Evolutionary conservation across 2,888 invertebrate genomes (phyloP).

Genomic region (Melanophora roralis): DNA sequence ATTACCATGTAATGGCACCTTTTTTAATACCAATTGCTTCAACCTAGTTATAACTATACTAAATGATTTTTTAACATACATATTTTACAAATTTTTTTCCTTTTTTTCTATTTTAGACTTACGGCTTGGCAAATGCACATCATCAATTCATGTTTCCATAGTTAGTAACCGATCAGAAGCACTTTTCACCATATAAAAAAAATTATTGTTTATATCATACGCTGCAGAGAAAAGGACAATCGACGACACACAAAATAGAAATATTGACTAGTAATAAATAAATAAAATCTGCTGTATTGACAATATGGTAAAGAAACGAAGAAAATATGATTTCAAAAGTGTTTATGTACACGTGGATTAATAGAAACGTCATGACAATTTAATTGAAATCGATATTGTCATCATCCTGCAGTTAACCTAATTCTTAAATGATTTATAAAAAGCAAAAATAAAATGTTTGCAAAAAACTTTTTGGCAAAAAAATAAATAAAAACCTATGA

Average conservation of each 20-base stretch:
- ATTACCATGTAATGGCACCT: too few species aligned
- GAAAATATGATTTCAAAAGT: background rate
- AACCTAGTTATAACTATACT: too few species aligned
- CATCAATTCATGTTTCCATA: conserved; percentile 30
- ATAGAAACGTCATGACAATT: background rate
- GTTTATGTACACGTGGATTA: background rate
- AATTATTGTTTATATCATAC: background rate
- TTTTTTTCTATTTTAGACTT: conserved; percentile 6
- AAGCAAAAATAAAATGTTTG: conserved; percentile 23
- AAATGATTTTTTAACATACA: too few species aligned
- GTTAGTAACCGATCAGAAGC: conserved; percentile 39
- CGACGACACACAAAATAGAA: conserved; percentile 8
- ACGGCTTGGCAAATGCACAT: conserved; percentile 53
- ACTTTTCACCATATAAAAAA: background rate
- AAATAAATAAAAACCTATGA: too few species aligned
- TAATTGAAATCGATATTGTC: conserved; percentile 19
- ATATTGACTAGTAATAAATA: conserved; percentile 53
- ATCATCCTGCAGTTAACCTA: background rate
- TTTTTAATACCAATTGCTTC: conserved; percentile 51
- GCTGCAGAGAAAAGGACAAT: background rate
- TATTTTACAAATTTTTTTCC: conserved; percentile 6
- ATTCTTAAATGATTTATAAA: background rate
- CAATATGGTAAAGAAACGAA: conserved; percentile 4
- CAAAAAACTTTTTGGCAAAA: too few species aligned
- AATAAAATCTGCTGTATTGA: conserved; percentile 57